Conservation (phyloP, 2,888 invertebrate species). For the Leptopterna dolabrata region DNA sequence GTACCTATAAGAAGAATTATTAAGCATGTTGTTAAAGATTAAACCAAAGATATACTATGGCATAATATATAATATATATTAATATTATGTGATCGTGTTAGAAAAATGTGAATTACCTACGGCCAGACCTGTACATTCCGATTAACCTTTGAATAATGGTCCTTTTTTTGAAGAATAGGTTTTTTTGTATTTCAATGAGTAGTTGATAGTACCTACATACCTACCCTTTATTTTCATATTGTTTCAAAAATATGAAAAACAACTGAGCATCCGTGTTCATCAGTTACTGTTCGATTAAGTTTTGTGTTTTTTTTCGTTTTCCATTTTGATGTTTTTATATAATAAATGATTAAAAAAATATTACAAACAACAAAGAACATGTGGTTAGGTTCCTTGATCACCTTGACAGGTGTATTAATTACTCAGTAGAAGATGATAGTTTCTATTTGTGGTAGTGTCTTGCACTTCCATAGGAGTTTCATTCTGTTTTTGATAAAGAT, state of each 20-base stretch:
- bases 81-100: constrained; percentile 38
- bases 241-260: background rate
- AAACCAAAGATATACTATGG: constrained; percentile 41
- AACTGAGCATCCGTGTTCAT: background rate
- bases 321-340: background rate
- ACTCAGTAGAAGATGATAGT: constrained; percentile 6
- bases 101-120: constrained; percentile 19
- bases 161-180: background rate
- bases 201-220: background rate
- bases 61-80: constrained; percentile 27
- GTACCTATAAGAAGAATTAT: constrained; percentile 40
- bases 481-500: background rate
- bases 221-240: background rate
- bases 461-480: background rate
- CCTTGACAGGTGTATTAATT: constrained; percentile 9
- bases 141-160: background rate
- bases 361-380: background rate
- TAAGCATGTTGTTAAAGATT: constrained; percentile 35
- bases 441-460: constrained; percentile 3
- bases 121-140: constrained; percentile 38
- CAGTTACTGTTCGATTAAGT: background rate
- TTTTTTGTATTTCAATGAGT: background rate
- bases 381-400: constrained; percentile 27
- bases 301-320: background rate
- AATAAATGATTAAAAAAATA: background rate